Percentiles rank a stretch among this genome's conserved stretches.
These are phyloP conservation scores for Conus canariensis DNA, from an alignment of 2,888 invertebrate genomes.

Conservation along the genomic window DNA sequence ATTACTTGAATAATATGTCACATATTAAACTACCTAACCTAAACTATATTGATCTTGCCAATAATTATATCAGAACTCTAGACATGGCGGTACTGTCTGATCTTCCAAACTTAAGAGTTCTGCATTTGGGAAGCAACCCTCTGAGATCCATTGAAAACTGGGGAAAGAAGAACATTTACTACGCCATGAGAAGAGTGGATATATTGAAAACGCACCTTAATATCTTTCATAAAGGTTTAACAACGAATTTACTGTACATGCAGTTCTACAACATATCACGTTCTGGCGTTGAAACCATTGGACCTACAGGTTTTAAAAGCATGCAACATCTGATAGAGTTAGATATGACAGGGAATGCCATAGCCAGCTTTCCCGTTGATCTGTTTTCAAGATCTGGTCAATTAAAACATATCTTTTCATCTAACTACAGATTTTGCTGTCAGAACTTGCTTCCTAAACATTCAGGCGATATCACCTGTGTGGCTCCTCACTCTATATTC, in stretches of 20 bases:
- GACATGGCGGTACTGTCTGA: background rate
- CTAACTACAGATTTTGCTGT: too few relatives aligned
- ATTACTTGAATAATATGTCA: background rate
- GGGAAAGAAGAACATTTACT: background rate
- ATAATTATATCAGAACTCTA: background rate
- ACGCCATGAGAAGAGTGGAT: background rate
- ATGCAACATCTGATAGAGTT: too few relatives aligned
- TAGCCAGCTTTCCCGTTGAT: too few relatives aligned
- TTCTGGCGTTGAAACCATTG: too few relatives aligned
- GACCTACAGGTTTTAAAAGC: too few relatives aligned
- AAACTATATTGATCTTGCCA: background rate
- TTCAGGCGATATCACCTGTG: background rate
- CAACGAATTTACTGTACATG: background rate
- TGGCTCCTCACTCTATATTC: background rate
- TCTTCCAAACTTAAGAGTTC: background rate
- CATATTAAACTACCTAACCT: background rate
- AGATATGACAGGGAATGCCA: too few relatives aligned
- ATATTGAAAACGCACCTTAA: background rate
- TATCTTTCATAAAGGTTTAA: background rate
- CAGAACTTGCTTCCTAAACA: background rate
- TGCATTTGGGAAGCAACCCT: background rate
- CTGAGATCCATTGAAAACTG: background rate
- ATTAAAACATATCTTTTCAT: too few relatives aligned
- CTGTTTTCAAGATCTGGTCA: too few relatives aligned
- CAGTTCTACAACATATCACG: too few relatives aligned